These are phyloP conservation scores for Phytoseiulus persimilis DNA, from an alignment of 2,888 invertebrate genomes.

Conservation along the genomic window DNA sequence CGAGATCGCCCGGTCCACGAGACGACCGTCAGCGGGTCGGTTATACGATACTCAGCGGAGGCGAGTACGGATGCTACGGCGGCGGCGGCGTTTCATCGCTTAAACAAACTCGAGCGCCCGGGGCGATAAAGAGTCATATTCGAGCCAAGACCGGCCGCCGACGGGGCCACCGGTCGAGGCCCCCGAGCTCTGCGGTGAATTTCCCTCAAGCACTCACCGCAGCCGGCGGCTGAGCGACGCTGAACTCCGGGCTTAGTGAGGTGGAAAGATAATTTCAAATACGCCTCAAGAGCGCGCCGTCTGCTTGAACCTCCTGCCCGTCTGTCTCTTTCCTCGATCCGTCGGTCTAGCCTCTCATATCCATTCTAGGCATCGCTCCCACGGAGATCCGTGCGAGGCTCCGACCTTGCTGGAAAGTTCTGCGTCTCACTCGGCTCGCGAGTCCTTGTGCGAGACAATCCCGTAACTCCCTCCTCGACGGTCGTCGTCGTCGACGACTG, in stretches of 20 bases:
- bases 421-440: background rate
- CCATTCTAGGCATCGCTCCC: background rate
- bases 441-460: no score
- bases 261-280: background rate
- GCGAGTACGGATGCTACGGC: background rate
- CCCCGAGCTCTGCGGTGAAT: background rate
- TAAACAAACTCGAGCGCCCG: background rate
- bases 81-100: background rate
- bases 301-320: background rate
- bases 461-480: no score
- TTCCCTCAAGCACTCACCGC: background rate
- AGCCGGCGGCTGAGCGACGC: background rate
- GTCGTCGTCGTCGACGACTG: no score
- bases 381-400: background rate
- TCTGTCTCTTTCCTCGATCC: background rate
- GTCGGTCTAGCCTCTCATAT: background rate
- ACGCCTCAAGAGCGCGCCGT: background rate
- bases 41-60: background rate
- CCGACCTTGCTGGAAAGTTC: background rate
- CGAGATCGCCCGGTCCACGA: background rate
- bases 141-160: background rate
- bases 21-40: background rate
- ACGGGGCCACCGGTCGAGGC: background rate
- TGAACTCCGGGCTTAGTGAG: background rate
- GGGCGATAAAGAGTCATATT: background rate